Conservation (phyloP, 23 tunicate species). For the Ciona savignyi region DNA sequence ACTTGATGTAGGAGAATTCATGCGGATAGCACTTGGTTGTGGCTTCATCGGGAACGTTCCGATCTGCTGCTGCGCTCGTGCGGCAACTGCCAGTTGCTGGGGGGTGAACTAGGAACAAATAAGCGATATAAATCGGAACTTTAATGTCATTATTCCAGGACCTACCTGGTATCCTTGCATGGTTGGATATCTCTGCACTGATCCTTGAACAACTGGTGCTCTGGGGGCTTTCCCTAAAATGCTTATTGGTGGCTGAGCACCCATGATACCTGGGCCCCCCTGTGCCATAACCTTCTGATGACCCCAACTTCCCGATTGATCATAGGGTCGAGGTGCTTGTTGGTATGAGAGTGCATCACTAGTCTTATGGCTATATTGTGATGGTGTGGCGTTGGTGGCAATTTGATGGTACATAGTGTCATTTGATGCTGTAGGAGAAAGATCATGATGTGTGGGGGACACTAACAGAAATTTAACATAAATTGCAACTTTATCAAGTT, state of each 20-base stretch:
- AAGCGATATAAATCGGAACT: too few relatives aligned
- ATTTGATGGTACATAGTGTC: constrained; percentile 24
- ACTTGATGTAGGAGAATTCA: neutral
- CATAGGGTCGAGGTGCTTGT: neutral
- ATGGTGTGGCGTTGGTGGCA: constrained; percentile 10
- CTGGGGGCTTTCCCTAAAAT: constrained; percentile 32
- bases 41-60: neutral
- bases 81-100: neutral
- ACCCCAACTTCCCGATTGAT: constrained; percentile 34
- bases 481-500: too few relatives aligned
- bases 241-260: constrained; percentile 20
- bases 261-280: constrained; percentile 33
- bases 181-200: constrained; percentile 43
- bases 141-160: too few relatives aligned
- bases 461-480: too few relatives aligned
- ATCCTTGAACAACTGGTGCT: constrained; percentile 22
- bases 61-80: too few relatives aligned
- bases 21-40: neutral
- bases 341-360: neutral
- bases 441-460: too few relatives aligned
- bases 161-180: constrained; percentile 45
- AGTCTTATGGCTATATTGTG: neutral
- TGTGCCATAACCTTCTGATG: constrained; percentile 6
- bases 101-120: too few relatives aligned
- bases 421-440: constrained; percentile 16